phyloP scores from a whole-genome alignment of 2,113 vertebrate genomes.

The Ophiodon elongatus region DNA sequence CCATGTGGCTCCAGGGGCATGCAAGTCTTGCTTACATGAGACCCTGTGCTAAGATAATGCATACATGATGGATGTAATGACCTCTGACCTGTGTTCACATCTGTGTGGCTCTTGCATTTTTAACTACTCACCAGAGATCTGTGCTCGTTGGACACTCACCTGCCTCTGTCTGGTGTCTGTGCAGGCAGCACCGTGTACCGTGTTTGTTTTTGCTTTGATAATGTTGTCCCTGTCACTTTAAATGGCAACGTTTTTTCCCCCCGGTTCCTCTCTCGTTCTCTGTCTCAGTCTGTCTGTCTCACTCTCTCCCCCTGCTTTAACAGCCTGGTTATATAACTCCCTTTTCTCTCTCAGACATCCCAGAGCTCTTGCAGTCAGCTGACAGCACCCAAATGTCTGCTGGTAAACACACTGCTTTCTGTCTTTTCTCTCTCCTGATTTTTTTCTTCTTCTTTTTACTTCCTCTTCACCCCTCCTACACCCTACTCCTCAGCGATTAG shows the following conservation, averaged over 20 bases:
- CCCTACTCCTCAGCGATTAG: slow-evolving; percentile 76
- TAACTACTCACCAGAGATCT: slow-evolving; percentile 34
- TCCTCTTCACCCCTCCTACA: slow-evolving; percentile 59
- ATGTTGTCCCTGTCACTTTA: slow-evolving; percentile 77
- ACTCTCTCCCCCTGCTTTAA: slow-evolving; percentile 66
- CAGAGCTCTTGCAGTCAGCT: slow-evolving; percentile 81
- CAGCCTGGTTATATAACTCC: slow-evolving; percentile 81
- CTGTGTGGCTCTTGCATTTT: slow-evolving; percentile 48
- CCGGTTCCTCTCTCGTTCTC: slow-evolving; percentile 51
- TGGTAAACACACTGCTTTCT: slow-evolving; percentile 79
- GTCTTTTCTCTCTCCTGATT: slow-evolving; percentile 63
- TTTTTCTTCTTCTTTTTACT: slow-evolving; percentile 30
- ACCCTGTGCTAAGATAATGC: slow-evolving; percentile 44
- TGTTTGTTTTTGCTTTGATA: slow-evolving; percentile 66
- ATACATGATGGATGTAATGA: slow-evolving; percentile 56
- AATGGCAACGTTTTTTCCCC: slow-evolving; percentile 43
- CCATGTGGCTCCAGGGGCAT: slow-evolving; percentile 35
- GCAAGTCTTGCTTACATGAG: slow-evolving; percentile 42
- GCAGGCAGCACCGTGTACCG: slow-evolving; percentile 22
- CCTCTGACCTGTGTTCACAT: slow-evolving; percentile 59
- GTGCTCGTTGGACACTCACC: slow-evolving; percentile 42
- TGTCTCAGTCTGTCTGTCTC: slow-evolving; percentile 54
- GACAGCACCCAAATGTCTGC: slow-evolving; percentile 80
- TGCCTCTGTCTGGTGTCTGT: slow-evolving; percentile 40
- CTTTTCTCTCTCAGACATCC: slow-evolving; percentile 77